A percentile compares a stretch with the other conserved stretches of the same genome.
Evolutionary conservation across 2,797 vertebrate species (phyloP).

Genomic region (Myotis planiceps): DNA sequence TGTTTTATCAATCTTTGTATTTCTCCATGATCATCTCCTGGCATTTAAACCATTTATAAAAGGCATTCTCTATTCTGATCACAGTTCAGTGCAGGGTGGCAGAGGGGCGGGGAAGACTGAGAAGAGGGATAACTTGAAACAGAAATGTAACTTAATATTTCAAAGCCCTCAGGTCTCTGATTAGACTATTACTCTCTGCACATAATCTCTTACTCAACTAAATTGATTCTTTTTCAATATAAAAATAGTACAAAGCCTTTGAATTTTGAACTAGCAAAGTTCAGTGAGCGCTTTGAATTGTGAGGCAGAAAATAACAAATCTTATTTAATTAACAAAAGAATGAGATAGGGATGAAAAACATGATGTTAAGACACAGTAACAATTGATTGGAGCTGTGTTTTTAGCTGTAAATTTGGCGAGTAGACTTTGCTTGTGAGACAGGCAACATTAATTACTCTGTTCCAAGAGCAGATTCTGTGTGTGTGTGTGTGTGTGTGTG

Average conservation of each 20-base stretch:
- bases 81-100: slow-evolving; percentile 3
- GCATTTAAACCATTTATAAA: slow-evolving; percentile 54
- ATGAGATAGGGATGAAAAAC: slow-evolving; percentile 74
- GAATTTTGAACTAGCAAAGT: slow-evolving; percentile 61
- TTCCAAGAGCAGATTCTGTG: slow-evolving; percentile 69
- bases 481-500: background rate
- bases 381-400: slow-evolving; percentile 72
- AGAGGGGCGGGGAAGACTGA: background rate
- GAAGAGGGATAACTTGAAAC: slow-evolving; percentile 67
- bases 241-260: slow-evolving; percentile 71
- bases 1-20: slow-evolving; percentile 56
- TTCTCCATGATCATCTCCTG: slow-evolving; percentile 50
- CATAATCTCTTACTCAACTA: slow-evolving; percentile 71
- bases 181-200: slow-evolving; percentile 66
- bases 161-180: slow-evolving; percentile 52
- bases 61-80: slow-evolving; percentile 51
- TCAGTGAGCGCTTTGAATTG: slow-evolving; percentile 54
- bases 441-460: slow-evolving; percentile 77
- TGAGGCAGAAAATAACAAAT: slow-evolving; percentile 64
- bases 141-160: slow-evolving; percentile 77
- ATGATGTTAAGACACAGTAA: slow-evolving; percentile 64
- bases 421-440: slow-evolving; percentile 61
- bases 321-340: slow-evolving; percentile 80
- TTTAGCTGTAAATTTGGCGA: slow-evolving; percentile 76
- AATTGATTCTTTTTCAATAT: slow-evolving; percentile 71